Conservation (phyloP, 2,888 invertebrate genomes). For the Margaritifera margaritifera region DNA sequence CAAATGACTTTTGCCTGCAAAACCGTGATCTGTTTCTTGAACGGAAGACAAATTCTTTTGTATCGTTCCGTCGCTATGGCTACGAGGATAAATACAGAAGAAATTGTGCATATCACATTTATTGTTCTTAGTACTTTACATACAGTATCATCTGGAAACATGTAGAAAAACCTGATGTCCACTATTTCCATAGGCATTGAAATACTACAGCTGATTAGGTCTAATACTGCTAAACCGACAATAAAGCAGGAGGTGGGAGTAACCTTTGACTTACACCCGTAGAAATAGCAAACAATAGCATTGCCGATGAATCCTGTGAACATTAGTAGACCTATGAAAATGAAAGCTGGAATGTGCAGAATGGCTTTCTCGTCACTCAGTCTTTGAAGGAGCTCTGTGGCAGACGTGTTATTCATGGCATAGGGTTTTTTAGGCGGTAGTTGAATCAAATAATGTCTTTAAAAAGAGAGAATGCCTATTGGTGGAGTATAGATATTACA, state of each 20-base stretch:
- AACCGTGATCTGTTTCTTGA: constrained; percentile 16
- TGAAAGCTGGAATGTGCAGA: constrained; percentile 38
- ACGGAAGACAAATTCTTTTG: constrained; percentile 15
- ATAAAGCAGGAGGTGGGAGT: constrained; percentile 41
- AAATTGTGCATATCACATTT: constrained; percentile 24
- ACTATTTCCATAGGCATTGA: constrained; percentile 45
- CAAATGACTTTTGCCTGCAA: constrained; percentile 19
- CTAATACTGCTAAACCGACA: constrained; percentile 39
- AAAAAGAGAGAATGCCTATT: no score
- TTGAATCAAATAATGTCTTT: no score
- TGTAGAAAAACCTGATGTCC: constrained; percentile 40
- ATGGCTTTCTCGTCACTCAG: constrained; percentile 21
- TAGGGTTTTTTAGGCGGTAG: no score
- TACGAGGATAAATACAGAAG: constrained; percentile 34
- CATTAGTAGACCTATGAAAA: constrained; percentile 34
- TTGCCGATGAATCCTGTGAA: constrained; percentile 46
- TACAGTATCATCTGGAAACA: constrained; percentile 27
- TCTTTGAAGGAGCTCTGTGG: no score
- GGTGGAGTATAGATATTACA: no score
- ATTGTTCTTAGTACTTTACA: constrained; percentile 42
- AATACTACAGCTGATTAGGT: constrained; percentile 39
- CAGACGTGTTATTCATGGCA: no score
- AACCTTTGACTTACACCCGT: constrained; percentile 26
- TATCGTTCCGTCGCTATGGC: constrained; percentile 41
- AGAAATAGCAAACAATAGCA: constrained; percentile 38